phyloP scores from a whole-genome alignment of 2,113 vertebrate species.

The Caracal caracal region DNA sequence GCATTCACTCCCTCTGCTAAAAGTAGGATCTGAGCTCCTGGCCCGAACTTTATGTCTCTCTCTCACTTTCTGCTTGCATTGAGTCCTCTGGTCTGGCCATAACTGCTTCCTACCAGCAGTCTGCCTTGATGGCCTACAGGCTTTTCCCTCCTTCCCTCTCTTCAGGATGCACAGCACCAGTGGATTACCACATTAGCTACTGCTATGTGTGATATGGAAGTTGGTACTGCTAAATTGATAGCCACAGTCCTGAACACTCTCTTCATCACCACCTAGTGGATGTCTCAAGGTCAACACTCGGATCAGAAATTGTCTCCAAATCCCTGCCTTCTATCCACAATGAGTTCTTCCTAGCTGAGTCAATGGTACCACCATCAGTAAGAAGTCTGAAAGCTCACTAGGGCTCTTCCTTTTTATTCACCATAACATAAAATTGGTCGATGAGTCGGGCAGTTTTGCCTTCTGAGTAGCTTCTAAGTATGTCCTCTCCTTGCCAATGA shows the following conservation, averaged over 20 bases:
- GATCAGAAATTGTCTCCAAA: neutral
- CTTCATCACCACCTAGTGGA: neutral
- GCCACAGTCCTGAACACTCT: too few relatives aligned
- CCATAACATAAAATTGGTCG: neutral
- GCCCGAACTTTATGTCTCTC: neutral
- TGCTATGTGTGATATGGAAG: neutral
- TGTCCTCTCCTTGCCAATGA: accelerated
- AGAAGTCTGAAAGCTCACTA: neutral
- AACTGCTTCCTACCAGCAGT: neutral
- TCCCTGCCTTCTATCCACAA: accelerated
- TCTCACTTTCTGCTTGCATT: neutral
- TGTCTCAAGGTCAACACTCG: neutral
- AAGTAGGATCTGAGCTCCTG: neutral
- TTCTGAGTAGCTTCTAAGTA: neutral
- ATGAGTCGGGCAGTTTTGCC: too few relatives aligned
- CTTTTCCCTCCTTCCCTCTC: neutral
- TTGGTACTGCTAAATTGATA: neutral
- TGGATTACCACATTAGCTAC: neutral
- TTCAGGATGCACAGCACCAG: neutral
- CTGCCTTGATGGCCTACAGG: neutral
- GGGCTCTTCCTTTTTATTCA: neutral
- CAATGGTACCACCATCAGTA: neutral
- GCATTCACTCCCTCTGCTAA: neutral
- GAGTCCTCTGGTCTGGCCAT: neutral
- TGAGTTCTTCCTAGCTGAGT: neutral